phyloP scores from a whole-genome alignment of 2,797 vertebrate genomes.

The Rhincodon typus region DNA sequence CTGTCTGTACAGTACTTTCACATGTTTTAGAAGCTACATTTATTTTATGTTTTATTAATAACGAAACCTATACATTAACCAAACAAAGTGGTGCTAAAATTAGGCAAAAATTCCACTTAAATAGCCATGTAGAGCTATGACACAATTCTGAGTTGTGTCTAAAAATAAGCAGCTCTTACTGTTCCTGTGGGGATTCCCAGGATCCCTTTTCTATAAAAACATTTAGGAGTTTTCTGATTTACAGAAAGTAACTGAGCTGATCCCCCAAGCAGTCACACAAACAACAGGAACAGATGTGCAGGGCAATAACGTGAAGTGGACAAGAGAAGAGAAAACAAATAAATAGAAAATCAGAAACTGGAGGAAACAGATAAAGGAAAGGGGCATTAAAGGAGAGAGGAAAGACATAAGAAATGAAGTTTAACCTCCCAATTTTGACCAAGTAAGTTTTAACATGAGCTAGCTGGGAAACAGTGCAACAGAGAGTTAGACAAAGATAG shows the following conservation, averaged over 20 bases:
- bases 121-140: background rate
- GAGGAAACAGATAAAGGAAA: background rate
- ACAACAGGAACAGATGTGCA: background rate
- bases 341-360: background rate
- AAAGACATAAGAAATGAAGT: background rate
- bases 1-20: background rate
- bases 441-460: background rate
- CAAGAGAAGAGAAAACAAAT: background rate
- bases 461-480: background rate
- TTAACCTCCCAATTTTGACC: background rate
- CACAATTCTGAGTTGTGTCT: background rate
- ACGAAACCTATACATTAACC: background rate
- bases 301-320: background rate
- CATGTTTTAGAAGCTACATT: background rate
- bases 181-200: background rate
- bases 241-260: background rate
- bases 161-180: background rate
- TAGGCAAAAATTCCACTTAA: background rate
- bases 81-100: background rate
- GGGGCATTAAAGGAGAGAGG: background rate
- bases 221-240: slow-evolving; percentile 4
- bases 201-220: background rate
- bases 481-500: background rate
- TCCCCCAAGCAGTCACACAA: background rate
- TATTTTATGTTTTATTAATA: background rate